Evolutionary conservation across 2,797 vertebrate species (phyloP), one percentile per base, ranked within the genome.

Genomic region (Tenualosa thibaudeaui): DNA sequence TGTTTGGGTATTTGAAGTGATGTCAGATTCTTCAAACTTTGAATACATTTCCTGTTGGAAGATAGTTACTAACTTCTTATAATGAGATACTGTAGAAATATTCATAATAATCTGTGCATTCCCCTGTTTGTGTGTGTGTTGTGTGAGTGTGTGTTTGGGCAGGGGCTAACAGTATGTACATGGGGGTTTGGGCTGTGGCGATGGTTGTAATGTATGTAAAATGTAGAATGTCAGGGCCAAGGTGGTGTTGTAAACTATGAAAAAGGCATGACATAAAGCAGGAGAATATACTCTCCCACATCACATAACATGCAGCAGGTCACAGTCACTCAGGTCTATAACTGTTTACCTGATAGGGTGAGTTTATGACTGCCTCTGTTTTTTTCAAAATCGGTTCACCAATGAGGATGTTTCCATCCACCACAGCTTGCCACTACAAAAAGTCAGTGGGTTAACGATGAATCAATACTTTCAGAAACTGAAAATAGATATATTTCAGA

Each of bases 301-400:
- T 49, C 46, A 1, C 46, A 49, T 49, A 31, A 31, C 31, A 31
- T 0, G 31, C 31, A 31, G 31, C 31, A 31, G 31, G 56, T 60
- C 4, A 58, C 2, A 5, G 19, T 58, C 31, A 19, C 31, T 58
- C 24, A 24, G 50, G n/a, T 49, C 53, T 65, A 37, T 22, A 26
- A 62, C 22, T 31, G 37, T 85, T 87, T 89, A 96, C 95, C 90
- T 86, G 83, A 17, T 60, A 90, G 0, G 54, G 31, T 83, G 82
- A 58, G 0, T 78, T 78, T 6, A 85, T 46, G 60, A 71, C 78
- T 3, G 2, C 31, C 50, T 92, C 90, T 0, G 83, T 90, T 89
- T 93, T 94, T 89, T 84, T 90, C 17, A 96, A 85, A 49, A 94
- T 22, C 0, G 91, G 90, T 10, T 92, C 88, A 84, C 96, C 95